Evolutionary conservation across 2,797 vertebrate genomes (phyloP), one percentile per base, ranked within the genome.

Genomic region (Crenuchus spilurus): DNA sequence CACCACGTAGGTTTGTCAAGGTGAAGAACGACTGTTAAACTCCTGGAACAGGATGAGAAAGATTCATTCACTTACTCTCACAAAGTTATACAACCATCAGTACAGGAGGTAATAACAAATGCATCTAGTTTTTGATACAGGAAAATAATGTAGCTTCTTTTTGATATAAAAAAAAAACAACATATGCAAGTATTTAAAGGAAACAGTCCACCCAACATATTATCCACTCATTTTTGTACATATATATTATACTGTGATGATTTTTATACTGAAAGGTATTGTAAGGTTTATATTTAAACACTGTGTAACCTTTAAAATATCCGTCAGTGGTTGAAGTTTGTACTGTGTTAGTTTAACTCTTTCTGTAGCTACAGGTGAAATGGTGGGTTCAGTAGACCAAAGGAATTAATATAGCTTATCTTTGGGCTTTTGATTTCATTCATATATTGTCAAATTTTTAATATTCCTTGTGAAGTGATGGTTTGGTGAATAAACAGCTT

Each of bases 121-220:
- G 6, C 5, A 26, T 10, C 28, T 16, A 42, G 31, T 16, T n/a
- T 51, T 73, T 64, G 11, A 16, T 42, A 18, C 4, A 18, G 41
- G 63, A 42, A 0, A 2, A 30, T 30, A n/a, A 66, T 31, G 30
- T 62, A 37, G 46, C 65, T 30, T 46, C 54, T 20, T 62, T 75
- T 63, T 75, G 46, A 73, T 65, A 44, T 66, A 80, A 63, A 42
- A 70, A n/a, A n/a, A n/a, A n/a, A n/a, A n/a, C n/a, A n/a, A 37
- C 18, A 70, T 70, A 80, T 71, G 71, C 46, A 77, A 74, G n/a
- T 28, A 6, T 35, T 49, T 61, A 37, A 51, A 30, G 24, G 11
- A 28, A 41, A 37, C 5, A 44, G 6, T 13, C n/a, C 44, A 41
- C 24, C 42, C 10, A 8, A 55, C 64, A 8, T 44, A 69, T 10